These are phyloP conservation scores for Deilephila elpenor DNA, from an alignment of 2,888 invertebrate species.

Conservation along the genomic window DNA sequence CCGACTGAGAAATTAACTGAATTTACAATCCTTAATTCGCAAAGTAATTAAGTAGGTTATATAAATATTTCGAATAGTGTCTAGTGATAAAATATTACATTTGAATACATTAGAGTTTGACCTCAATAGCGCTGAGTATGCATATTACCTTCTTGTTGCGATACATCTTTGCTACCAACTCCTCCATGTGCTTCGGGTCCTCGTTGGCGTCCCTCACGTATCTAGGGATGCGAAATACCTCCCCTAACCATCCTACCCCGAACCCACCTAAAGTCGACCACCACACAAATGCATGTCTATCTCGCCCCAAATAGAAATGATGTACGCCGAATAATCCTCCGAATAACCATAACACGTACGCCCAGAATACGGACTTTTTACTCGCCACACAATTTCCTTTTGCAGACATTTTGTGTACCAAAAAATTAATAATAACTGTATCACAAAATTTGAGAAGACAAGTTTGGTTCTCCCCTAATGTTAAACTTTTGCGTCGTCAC, in stretches of 20 bases:
- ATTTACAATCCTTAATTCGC: too few species aligned
- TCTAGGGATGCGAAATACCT: constrained; percentile 92
- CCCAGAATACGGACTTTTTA: constrained; percentile 86
- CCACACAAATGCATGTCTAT: constrained; percentile 95
- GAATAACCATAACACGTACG: constrained; percentile 94
- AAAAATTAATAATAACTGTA: constrained; percentile 26
- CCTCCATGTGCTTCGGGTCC: constrained; percentile 87
- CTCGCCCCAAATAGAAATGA: constrained; percentile 94
- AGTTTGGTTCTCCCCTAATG: neutral
- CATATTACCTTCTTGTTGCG: constrained; percentile 86
- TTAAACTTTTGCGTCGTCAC: neutral
- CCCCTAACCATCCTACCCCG: constrained; percentile 94
- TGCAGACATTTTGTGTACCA: constrained; percentile 43
- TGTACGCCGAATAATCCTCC: constrained; percentile 96
- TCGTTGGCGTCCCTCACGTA: constrained; percentile 94
- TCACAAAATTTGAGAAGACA: constrained; percentile 16
- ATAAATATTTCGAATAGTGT: neutral
- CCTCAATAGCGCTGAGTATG: neutral
- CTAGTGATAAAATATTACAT: neutral
- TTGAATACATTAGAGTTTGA: neutral
- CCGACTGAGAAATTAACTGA: too few species aligned
- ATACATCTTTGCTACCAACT: constrained; percentile 86
- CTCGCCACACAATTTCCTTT: constrained; percentile 47
- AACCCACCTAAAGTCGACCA: constrained; percentile 95
- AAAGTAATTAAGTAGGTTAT: neutral